Percentiles rank a stretch among this genome's conserved stretches.
These are phyloP conservation scores for Drosophila nasuta DNA, from an alignment of 1,140 invertebrate species.

Conservation along the genomic window DNA sequence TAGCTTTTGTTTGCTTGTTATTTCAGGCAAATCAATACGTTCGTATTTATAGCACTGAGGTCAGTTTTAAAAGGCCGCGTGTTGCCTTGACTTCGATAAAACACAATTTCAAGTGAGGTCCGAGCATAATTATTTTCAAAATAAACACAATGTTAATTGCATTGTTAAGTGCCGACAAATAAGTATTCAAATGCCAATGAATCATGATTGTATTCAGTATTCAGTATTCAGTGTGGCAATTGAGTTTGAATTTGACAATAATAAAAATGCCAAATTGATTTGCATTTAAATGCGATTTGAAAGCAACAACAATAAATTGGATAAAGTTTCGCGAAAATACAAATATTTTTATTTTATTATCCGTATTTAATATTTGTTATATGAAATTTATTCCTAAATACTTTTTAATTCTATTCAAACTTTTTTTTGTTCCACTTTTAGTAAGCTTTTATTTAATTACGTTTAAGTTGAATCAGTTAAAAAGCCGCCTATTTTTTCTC, in stretches of 20 bases:
- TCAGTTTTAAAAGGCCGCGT: background rate
- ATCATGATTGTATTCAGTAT: slow-evolving; percentile 1
- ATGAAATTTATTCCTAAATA: too few relatives aligned
- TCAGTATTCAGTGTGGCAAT: background rate
- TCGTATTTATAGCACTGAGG: background rate
- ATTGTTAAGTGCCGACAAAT: background rate
- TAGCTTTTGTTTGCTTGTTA: background rate
- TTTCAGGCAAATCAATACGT: background rate
- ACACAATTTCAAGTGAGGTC: background rate
- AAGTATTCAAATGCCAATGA: background rate
- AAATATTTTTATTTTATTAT: background rate
- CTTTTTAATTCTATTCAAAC: too few relatives aligned
- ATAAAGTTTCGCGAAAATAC: too few relatives aligned
- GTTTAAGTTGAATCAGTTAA: too few relatives aligned
- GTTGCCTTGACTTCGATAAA: background rate
- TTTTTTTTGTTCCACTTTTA: too few relatives aligned
- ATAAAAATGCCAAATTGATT: background rate
- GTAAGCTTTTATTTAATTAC: too few relatives aligned
- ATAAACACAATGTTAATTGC: slow-evolving; percentile 3
- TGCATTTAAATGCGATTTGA: too few relatives aligned
- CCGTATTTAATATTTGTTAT: too few relatives aligned
- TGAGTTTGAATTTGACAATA: background rate
- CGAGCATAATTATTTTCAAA: background rate
- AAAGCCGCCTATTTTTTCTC: too few relatives aligned
- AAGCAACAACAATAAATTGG: too few relatives aligned